phyloP scores from a whole-genome alignment of 2,113 vertebrate species.

The Boulengeromyrus knoepffleri region DNA sequence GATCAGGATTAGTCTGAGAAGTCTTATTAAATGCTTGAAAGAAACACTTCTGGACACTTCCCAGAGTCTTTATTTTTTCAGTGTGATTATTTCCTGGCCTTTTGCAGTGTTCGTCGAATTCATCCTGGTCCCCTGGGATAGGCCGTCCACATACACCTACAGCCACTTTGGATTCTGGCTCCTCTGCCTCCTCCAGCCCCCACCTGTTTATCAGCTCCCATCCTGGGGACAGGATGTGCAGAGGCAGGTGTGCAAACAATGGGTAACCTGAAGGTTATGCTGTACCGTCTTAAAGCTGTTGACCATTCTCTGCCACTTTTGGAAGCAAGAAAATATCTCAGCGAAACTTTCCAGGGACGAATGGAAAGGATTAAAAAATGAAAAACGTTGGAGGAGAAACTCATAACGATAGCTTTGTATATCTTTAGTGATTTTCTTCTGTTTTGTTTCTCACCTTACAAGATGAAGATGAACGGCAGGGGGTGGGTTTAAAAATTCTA shows the following conservation, averaged over 20 bases:
- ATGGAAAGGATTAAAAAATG: not conserved
- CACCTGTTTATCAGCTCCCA: not conserved
- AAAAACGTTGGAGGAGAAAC: not conserved
- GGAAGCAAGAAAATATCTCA: slow-evolving; percentile 5
- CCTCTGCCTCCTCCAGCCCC: not conserved
- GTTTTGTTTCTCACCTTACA: not conserved
- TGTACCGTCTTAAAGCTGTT: not conserved
- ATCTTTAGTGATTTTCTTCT: not conserved
- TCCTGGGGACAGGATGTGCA: not conserved
- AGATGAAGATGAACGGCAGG: not conserved
- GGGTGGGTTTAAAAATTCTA: not conserved
- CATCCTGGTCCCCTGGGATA: not conserved
- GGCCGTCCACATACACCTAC: not conserved
- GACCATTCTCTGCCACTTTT: not conserved
- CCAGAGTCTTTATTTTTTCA: not conserved
- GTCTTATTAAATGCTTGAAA: not conserved
- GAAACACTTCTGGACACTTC: not conserved
- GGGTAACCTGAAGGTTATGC: not conserved
- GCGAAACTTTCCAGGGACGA: not conserved
- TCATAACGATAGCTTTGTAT: not conserved
- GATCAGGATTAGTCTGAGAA: not conserved
- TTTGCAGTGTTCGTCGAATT: not conserved
- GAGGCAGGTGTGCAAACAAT: not conserved
- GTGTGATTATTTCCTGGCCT: not conserved
- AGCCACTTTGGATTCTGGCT: not conserved